Evolutionary conservation across 2,888 invertebrate species (phyloP).

Genomic region (Tipula vernalis): DNA sequence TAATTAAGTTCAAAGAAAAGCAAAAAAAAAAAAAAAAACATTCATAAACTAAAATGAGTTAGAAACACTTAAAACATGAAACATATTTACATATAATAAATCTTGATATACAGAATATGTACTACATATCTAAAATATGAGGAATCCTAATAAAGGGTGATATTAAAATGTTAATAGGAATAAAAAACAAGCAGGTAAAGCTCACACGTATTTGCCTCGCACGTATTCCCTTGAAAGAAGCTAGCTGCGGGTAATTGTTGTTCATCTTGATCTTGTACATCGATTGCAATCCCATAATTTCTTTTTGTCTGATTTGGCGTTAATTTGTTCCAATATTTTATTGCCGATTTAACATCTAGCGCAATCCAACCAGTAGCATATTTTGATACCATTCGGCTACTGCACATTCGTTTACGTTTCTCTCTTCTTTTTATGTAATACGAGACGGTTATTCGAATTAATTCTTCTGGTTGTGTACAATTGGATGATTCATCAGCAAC

Average conservation of each 20-base stretch:
- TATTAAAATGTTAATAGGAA: not conserved
- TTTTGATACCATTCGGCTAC: conserved; percentile 7
- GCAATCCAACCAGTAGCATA: conserved; percentile 13
- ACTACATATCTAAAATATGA: not conserved
- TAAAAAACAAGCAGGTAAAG: not conserved
- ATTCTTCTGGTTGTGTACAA: conserved; percentile 5
- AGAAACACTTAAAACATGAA: not conserved
- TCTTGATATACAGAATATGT: not conserved
- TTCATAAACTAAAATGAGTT: not conserved
- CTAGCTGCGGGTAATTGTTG: not conserved
- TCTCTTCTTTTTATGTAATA: not conserved
- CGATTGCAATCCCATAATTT: conserved; percentile 12
- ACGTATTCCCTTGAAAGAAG: not conserved
- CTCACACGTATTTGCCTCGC: conserved; percentile 10
- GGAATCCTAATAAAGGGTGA: not conserved
- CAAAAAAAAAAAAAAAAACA: not conserved
- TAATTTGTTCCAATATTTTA: conserved; percentile 13
- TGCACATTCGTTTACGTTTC: conserved; percentile 5
- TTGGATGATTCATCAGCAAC: not conserved
- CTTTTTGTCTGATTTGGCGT: not conserved
- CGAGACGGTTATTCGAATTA: conserved; percentile 9
- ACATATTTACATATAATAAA: not conserved
- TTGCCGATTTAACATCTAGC: conserved; percentile 11
- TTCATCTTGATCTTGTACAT: conserved; percentile 13
- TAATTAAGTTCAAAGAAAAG: not conserved